These are phyloP conservation scores for Dryococelus australis DNA, from an alignment of 2,888 invertebrate species.

Conservation along the genomic window DNA sequence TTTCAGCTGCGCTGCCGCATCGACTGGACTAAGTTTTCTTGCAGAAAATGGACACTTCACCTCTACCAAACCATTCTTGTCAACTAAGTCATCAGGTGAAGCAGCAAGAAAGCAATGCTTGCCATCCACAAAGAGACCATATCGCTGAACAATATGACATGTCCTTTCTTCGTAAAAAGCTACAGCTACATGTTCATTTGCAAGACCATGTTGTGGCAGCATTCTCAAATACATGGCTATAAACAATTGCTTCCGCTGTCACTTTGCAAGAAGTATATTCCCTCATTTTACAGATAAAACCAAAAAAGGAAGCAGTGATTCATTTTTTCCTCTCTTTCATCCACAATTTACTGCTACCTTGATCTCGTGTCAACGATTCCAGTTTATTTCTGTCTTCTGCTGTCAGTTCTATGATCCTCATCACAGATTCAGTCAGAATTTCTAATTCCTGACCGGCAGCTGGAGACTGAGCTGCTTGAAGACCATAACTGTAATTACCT, in stretches of 20 bases:
- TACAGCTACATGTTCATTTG: conserved; percentile 37
- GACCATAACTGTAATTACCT: background rate
- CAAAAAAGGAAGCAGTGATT: background rate
- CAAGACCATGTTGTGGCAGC: conserved; percentile 17
- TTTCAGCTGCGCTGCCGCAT: background rate
- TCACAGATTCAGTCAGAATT: background rate
- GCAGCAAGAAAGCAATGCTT: conserved; percentile 42
- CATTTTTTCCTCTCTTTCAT: background rate
- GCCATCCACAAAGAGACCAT: conserved; percentile 39
- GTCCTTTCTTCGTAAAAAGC: conserved; percentile 36
- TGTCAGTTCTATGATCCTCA: background rate
- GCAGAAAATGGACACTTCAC: background rate
- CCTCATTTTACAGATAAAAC: background rate
- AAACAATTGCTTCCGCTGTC: background rate
- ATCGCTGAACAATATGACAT: conserved; percentile 33
- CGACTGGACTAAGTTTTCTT: background rate
- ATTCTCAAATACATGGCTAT: background rate
- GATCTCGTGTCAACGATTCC: background rate
- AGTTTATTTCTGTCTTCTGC: background rate
- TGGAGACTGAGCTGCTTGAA: background rate
- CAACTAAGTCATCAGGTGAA: conserved; percentile 42
- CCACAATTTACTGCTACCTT: background rate
- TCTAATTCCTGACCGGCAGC: background rate
- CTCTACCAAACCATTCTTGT: background rate
- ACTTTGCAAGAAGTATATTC: background rate